These are phyloP conservation scores for Napeogenes inachia DNA, from an alignment of 2,888 invertebrate species.

Conservation along the genomic window DNA sequence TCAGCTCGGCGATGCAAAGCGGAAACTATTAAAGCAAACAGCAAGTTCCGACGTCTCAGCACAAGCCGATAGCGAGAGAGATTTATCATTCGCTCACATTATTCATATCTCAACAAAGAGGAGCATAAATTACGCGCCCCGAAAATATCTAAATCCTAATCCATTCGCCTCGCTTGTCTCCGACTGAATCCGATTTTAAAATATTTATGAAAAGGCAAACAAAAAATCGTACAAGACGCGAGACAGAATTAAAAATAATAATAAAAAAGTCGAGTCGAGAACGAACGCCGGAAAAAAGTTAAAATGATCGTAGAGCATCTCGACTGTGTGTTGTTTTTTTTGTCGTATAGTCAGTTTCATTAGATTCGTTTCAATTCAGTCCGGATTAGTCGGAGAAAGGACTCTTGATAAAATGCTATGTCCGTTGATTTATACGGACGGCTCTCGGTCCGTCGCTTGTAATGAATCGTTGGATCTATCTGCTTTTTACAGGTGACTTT, in stretches of 20 bases:
- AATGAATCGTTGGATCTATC: conserved; percentile 66
- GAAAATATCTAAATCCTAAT: conserved; percentile 77
- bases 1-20: conserved; percentile 34
- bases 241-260: conserved; percentile 71
- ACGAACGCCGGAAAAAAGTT: conserved; percentile 71
- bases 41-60: conserved; percentile 37
- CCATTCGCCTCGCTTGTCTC: conserved; percentile 74
- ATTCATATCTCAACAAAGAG: conserved; percentile 75
- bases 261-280: conserved; percentile 61
- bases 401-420: conserved; percentile 68
- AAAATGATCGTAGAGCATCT: conserved; percentile 73
- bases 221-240: conserved; percentile 57
- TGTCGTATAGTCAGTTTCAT: conserved; percentile 67
- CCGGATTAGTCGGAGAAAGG: conserved; percentile 72
- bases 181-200: conserved; percentile 75
- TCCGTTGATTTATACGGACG: conserved; percentile 71
- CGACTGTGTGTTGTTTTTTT: conserved; percentile 58
- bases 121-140: conserved; percentile 72
- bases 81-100: conserved; percentile 63
- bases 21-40: conserved; percentile 48
- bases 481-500: conserved; percentile 39
- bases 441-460: conserved; percentile 56
- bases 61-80: conserved; percentile 48
- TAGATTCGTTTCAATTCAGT: conserved; percentile 74
- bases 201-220: conserved; percentile 74